phyloP scores from a whole-genome alignment of 2,797 vertebrate species.

The Sus cebifrons region DNA sequence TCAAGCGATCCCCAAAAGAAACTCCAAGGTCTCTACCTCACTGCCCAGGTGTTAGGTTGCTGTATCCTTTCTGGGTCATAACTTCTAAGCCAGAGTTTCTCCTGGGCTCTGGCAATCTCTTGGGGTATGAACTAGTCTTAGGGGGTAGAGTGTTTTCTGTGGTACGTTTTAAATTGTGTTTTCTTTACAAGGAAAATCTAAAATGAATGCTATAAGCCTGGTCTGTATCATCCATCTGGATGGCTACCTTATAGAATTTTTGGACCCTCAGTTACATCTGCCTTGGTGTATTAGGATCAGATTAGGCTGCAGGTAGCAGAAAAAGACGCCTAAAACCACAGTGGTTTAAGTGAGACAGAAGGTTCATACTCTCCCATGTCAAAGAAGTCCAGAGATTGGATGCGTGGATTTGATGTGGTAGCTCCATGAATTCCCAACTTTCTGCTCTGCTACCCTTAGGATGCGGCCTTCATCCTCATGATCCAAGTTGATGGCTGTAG shows the following conservation, averaged over 20 bases:
- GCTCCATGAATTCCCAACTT: not conserved
- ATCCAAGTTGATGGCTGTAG: not conserved
- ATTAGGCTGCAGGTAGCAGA: not conserved
- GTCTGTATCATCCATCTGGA: not conserved
- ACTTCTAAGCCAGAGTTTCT: conserved; percentile 28
- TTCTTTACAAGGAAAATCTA: conserved; percentile 24
- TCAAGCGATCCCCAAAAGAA: not conserved
- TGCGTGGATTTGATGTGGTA: not conserved
- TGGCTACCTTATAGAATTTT: not conserved
- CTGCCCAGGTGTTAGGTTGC: not conserved
- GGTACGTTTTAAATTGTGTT: conserved; percentile 18
- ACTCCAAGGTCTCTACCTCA: not conserved
- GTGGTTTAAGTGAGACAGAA: conserved; percentile 19
- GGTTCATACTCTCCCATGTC: not conserved
- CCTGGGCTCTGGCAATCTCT: not conserved
- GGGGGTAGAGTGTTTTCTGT: not conserved
- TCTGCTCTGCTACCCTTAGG: conserved; percentile 11
- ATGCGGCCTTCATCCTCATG: not conserved
- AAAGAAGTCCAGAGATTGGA: not conserved
- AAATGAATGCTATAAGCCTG: not conserved
- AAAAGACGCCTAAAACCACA: not conserved
- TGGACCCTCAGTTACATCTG: not conserved
- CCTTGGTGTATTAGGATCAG: not conserved
- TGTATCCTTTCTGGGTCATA: conserved; percentile 12
- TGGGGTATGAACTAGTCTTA: not conserved